These are phyloP conservation scores for Torymus aiolomorphi DNA, from an alignment of 2,888 invertebrate species.

Conservation along the genomic window DNA sequence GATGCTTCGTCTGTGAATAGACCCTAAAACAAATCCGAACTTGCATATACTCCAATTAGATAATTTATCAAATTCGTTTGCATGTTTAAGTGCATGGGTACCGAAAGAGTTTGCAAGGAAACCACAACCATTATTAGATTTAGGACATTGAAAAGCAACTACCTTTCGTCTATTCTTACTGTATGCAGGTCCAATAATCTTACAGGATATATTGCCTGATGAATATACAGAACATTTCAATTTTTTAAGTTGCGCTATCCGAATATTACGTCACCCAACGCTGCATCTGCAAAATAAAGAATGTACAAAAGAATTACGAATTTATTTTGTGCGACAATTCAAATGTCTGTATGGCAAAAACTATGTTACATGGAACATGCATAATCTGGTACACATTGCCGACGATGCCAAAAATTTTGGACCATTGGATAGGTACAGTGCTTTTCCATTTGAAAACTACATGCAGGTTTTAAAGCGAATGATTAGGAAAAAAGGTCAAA, in stretches of 20 bases:
- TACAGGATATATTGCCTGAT: neutral
- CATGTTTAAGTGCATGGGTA: neutral
- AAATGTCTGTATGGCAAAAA: too few species aligned
- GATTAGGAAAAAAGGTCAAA: too few species aligned
- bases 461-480: too few species aligned
- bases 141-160: slow-evolving; percentile 5
- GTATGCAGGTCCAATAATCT: too few species aligned
- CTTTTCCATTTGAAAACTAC: too few species aligned
- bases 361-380: slow-evolving; percentile 20
- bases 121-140: slow-evolving; percentile 15
- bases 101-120: slow-evolving; percentile 13
- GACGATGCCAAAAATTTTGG: too few species aligned
- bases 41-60: neutral
- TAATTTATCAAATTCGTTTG: neutral
- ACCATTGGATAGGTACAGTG: too few species aligned
- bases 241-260: neutral
- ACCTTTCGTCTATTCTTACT: neutral
- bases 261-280: slow-evolving; percentile 5
- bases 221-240: too few species aligned
- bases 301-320: too few species aligned
- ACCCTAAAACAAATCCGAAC: neutral
- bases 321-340: slow-evolving; percentile 2
- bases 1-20: neutral
- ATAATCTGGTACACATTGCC: slow-evolving; percentile 24
- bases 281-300: neutral